Conservation (phyloP, 2,113 vertebrate genomes). For the Oncorhynchus nerka region DNA sequence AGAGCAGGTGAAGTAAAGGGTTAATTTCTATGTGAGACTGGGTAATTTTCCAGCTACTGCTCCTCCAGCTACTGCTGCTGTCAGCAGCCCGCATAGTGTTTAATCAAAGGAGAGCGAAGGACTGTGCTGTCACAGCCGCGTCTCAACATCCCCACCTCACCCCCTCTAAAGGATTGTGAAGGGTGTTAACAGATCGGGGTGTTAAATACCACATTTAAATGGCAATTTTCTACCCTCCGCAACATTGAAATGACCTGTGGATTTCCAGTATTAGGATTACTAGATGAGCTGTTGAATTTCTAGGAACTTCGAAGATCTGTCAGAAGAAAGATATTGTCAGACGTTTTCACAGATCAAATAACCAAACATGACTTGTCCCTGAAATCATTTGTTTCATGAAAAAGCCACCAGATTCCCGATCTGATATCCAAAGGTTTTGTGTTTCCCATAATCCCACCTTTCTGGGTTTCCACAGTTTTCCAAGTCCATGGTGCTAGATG, state of each 20-base stretch:
- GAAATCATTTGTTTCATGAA: too few species aligned
- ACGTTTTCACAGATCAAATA: neutral
- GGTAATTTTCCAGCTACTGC: slow-evolving; percentile 12
- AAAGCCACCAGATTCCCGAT: too few species aligned
- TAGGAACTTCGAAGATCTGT: neutral
- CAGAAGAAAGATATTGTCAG: neutral
- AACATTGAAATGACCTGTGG: neutral
- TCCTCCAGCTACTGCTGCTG: slow-evolving; percentile 7
- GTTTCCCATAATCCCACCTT: neutral
- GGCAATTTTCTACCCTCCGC: neutral
- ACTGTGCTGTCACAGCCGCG: slow-evolving; percentile 14
- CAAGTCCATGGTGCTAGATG: slow-evolving; percentile 95
- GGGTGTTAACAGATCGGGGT: neutral
- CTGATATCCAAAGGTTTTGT: too few species aligned
- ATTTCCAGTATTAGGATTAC: neutral
- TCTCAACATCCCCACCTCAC: slow-evolving; percentile 7
- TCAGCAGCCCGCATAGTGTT: slow-evolving; percentile 34
- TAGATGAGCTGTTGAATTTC: neutral
- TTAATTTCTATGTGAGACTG: neutral
- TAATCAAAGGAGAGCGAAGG: slow-evolving; percentile 36
- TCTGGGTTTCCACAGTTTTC: slow-evolving; percentile 81
- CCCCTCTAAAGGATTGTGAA: slow-evolving; percentile 28
- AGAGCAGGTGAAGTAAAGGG: slow-evolving; percentile 4
- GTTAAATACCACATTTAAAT: neutral
- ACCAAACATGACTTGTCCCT: neutral